phyloP scores from a whole-genome alignment of 2,797 vertebrate genomes.

The Labroides dimidiatus region DNA sequence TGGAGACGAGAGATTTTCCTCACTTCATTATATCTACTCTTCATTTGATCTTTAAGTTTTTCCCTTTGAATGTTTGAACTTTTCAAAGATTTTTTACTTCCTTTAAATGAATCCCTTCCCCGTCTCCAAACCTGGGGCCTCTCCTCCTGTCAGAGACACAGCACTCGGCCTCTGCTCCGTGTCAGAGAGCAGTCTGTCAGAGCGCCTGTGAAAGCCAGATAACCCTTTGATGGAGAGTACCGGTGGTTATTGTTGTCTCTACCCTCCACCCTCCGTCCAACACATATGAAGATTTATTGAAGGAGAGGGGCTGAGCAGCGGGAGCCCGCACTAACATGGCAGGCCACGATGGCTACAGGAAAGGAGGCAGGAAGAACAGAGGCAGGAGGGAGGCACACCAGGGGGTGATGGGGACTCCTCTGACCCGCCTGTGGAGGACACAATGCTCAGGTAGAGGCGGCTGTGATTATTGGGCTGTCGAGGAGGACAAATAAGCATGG shows the following conservation, averaged over 20 bases:
- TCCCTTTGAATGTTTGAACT: conserved; percentile 36
- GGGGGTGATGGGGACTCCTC: conserved; percentile 72
- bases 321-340: conserved; percentile 80
- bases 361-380: conserved; percentile 77
- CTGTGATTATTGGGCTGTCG: conserved; percentile 60
- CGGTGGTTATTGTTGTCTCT: conserved; percentile 82
- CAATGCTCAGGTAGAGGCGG: conserved; percentile 64
- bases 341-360: conserved; percentile 79
- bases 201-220: conserved; percentile 83
- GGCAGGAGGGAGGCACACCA: conserved; percentile 68
- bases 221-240: conserved; percentile 85
- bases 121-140: conserved; percentile 49
- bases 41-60: conserved; percentile 27
- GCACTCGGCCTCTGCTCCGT: conserved; percentile 74
- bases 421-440: conserved; percentile 73
- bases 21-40: conserved; percentile 15
- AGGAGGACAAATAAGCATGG: conserved; percentile 70
- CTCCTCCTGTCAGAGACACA: conserved; percentile 66
- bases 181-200: conserved; percentile 79
- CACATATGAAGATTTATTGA: conserved; percentile 85
- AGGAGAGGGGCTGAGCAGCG: conserved; percentile 77
- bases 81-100: conserved; percentile 33
- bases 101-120: conserved; percentile 58
- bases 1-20: conserved; percentile 20
- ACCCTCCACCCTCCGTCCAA: conserved; percentile 81